Conservation (phyloP, 1,140 invertebrate genomes). For the Sycobia sp. region DNA sequence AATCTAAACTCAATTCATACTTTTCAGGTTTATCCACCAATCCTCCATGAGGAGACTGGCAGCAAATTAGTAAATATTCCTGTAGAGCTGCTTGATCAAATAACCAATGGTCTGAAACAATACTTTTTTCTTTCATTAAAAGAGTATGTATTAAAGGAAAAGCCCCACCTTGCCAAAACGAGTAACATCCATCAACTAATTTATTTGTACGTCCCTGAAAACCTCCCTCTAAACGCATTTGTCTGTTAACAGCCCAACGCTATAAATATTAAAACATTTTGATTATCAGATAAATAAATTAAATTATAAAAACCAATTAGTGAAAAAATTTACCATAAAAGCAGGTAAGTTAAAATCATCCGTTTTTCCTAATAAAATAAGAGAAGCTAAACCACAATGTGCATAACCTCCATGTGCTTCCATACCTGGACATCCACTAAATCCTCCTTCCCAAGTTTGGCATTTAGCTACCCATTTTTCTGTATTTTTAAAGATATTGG, state of each 20-base stretch:
- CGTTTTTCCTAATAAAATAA: slow-evolving; percentile 82
- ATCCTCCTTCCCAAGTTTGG: slow-evolving; percentile 98
- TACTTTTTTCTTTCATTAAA: slow-evolving; percentile 56
- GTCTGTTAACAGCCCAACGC: slow-evolving; percentile 85
- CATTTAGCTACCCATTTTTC: slow-evolving; percentile 91
- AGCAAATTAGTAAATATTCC: slow-evolving; percentile 93
- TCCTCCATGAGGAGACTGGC: slow-evolving; percentile 88
- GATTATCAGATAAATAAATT: slow-evolving; percentile 17
- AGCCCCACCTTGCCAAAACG: slow-evolving; percentile 95
- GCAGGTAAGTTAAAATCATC: slow-evolving; percentile 78
- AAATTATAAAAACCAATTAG: neutral
- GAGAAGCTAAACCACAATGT: slow-evolving; percentile 91
- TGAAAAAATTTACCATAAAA: slow-evolving; percentile 72
- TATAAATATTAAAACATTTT: slow-evolving; percentile 47
- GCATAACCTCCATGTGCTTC: slow-evolving; percentile 99
- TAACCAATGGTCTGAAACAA: slow-evolving; percentile 64
- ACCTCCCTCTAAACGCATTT: slow-evolving; percentile 90
- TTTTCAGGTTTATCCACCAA: slow-evolving; percentile 95
- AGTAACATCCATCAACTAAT: slow-evolving; percentile 97
- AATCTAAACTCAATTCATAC: slow-evolving; percentile 66
- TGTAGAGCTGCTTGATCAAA: slow-evolving; percentile 88
- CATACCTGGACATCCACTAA: slow-evolving; percentile 90
- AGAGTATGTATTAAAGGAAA: slow-evolving; percentile 78
- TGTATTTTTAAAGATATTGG: slow-evolving; percentile 81
- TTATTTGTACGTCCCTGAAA: slow-evolving; percentile 98